Percentiles rank a stretch among this genome's conserved stretches.
Evolutionary conservation across 2,888 invertebrate genomes (phyloP).

Genomic region (Heteromyza rotundicornis): DNA sequence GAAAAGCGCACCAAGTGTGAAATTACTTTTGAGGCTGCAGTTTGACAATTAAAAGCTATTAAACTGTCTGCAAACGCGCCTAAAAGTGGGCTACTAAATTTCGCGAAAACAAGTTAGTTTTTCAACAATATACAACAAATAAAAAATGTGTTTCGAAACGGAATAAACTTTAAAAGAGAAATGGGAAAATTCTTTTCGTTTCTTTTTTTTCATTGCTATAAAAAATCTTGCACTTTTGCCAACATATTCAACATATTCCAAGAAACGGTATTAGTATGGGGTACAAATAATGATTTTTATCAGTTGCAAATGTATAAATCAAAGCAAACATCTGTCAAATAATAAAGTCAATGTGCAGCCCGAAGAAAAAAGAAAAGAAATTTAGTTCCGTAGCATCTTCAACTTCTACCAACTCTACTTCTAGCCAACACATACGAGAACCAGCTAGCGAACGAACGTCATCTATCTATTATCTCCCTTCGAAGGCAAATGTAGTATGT

Average conservation of each 20-base stretch:
- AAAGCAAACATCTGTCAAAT: conserved; percentile 31
- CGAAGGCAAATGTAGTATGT: conserved; percentile 18
- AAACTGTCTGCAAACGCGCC: conserved; percentile 44
- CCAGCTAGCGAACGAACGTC: conserved; percentile 5
- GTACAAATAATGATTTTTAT: conserved; percentile 42
- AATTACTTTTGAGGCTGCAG: conserved; percentile 47
- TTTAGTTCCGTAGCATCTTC: no score
- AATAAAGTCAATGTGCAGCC: conserved; percentile 22
- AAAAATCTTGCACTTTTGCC: conserved; percentile 8
- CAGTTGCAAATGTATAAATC: conserved; percentile 42
- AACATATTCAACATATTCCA: not conserved
- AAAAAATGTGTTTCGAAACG: no score
- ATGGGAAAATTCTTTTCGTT: no score
- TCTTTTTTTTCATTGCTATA: no score
- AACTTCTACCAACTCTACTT: no score
- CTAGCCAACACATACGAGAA: not conserved
- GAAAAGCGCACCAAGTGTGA: conserved; percentile 51
- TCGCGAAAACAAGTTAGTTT: not conserved
- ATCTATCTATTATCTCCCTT: conserved; percentile 18
- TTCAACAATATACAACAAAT: no score
- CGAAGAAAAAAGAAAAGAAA: not conserved
- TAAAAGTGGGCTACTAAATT: conserved; percentile 15
- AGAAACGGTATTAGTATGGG: not conserved
- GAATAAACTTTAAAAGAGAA: no score
- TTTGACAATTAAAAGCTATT: conserved; percentile 50